These are phyloP conservation scores for Edolisoma coerulescens DNA, from an alignment of 2,113 vertebrate genomes.

Conservation along the genomic window DNA sequence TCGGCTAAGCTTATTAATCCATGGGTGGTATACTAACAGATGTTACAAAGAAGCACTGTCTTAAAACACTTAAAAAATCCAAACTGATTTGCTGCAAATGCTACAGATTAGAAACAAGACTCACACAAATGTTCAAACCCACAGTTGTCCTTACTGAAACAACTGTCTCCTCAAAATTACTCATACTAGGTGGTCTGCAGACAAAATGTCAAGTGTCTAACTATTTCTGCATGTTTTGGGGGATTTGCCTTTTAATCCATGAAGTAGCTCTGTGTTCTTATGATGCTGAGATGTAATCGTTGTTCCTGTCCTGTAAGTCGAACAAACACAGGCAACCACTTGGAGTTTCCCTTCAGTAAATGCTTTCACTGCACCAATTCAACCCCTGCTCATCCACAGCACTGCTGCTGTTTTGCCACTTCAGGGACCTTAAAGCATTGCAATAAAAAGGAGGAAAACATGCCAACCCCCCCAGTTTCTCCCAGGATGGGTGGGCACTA, in stretches of 20 bases:
- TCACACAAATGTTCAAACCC: not conserved
- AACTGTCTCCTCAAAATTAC: not conserved
- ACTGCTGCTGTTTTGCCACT: not conserved
- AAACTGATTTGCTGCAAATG: not conserved
- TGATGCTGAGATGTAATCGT: fast-evolving
- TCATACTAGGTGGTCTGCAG: not conserved
- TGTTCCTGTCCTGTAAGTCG: not conserved
- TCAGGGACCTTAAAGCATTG: not conserved
- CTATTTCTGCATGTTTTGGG: not conserved
- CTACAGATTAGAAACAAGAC: not conserved
- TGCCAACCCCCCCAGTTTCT: not conserved
- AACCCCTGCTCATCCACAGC: not conserved
- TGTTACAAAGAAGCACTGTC: not conserved
- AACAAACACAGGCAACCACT: not conserved
- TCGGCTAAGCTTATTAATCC: not conserved
- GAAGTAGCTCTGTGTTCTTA: not conserved
- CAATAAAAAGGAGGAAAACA: not conserved
- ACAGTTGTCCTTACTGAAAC: not conserved
- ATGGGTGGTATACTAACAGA: not conserved
- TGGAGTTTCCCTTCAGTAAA: not conserved
- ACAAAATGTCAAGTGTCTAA: not conserved
- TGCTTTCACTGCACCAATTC: not conserved
- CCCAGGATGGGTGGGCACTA: not conserved
- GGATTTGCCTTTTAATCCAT: not conserved
- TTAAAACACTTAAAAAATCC: not conserved